Conservation (phyloP, 2,888 invertebrate species). For the Homarus gammarus region DNA sequence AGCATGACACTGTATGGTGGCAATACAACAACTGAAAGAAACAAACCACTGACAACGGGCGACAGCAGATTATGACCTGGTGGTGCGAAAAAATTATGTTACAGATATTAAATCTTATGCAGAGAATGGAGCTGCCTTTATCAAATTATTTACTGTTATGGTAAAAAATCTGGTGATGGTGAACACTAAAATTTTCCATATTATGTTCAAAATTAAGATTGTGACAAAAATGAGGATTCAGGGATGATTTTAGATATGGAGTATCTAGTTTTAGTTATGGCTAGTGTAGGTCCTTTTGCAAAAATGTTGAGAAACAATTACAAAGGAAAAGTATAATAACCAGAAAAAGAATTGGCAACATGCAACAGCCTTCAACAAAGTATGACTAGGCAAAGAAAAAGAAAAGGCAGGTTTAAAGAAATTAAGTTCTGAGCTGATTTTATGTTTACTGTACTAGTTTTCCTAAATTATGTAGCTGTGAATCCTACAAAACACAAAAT, state of each 20-base stretch:
- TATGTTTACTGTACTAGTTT: not conserved
- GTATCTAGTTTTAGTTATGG: not conserved
- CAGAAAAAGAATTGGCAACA: not conserved
- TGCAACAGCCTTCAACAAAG: not conserved
- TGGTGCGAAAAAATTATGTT: not conserved
- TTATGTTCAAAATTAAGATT: not conserved
- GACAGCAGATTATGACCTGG: not conserved
- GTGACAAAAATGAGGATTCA: not conserved
- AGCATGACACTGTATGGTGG: not conserved
- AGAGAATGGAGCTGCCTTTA: not conserved
- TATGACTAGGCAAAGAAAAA: not conserved
- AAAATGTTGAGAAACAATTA: not conserved
- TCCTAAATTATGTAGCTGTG: not conserved
- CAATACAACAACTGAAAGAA: not conserved
- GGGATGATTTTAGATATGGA: not conserved
- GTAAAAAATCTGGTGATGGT: not conserved
- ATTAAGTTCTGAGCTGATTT: not conserved
- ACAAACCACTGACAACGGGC: not conserved
- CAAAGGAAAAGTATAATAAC: not conserved
- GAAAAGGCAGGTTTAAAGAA: not conserved
- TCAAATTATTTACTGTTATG: not conserved
- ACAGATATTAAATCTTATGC: not conserved
- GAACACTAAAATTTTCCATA: not conserved
- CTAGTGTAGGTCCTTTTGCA: not conserved
- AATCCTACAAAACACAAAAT: not conserved